phyloP scores from a whole-genome alignment of 2,113 vertebrate species.

The Sialia sialis region DNA sequence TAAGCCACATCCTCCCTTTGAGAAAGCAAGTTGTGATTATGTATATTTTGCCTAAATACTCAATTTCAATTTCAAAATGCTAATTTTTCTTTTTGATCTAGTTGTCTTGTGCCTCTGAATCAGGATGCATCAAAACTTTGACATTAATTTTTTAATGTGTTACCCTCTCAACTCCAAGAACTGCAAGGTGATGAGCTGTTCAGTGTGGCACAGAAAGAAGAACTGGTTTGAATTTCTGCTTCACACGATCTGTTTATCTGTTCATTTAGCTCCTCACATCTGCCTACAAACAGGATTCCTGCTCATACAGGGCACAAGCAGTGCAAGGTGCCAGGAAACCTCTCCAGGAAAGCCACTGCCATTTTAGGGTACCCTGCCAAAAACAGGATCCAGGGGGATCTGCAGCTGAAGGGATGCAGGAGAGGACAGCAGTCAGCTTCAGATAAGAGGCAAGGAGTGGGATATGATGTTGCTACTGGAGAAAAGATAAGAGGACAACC shows the following conservation, averaged over 20 bases:
- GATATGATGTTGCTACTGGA: background rate
- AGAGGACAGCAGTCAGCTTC: background rate
- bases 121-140: background rate
- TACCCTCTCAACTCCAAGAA: background rate
- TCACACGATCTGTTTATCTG: background rate
- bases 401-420: background rate
- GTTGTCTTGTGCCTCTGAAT: background rate
- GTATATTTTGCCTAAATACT: background rate
- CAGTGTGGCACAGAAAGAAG: background rate
- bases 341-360: background rate
- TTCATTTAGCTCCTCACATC: background rate
- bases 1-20: background rate
- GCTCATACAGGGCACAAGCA: background rate
- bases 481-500: background rate
- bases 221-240: background rate
- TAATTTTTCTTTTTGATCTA: background rate
- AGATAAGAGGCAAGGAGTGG: background rate
- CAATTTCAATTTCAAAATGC: background rate
- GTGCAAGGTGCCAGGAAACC: background rate
- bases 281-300: background rate
- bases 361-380: background rate
- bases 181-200: background rate
- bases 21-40: background rate
- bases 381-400: accelerated
- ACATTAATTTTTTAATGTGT: background rate